Base-by-base conservation (phyloP, 2,113 vertebrate genomes). In the Eulemur rufifrons region DNA sequence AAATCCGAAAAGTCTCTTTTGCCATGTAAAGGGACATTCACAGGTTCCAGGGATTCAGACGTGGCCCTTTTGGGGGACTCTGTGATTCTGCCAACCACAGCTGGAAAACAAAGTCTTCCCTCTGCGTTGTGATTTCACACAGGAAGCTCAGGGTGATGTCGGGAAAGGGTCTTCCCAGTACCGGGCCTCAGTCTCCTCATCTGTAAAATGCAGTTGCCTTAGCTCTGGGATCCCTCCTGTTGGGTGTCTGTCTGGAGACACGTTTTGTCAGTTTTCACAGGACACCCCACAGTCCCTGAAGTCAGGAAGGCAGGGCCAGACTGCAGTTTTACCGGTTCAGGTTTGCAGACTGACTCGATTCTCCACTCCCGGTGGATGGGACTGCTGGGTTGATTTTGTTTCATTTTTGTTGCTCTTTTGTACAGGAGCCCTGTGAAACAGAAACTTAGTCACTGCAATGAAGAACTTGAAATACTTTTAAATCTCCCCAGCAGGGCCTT, bases 251-350 rank as follows among this genome's bases (percentile, higher is more conserved):
- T 47, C 6, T 23, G 59, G 17, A 37, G 11, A 10, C 18, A 20
- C 1, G 64, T 27, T 23, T 2, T 27, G 42, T 32, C 32, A 18
- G 20, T 10, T n/a, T 42, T 66, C n/a, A 25, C 34, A 11, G 37
- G 39, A 42, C 52, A 42, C 37, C 73, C 20, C 23, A 0, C 34
- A 2, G 21, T 29, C n/a, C 71, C 66, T 1, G 52, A 78, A 42
- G 73, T 34, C 37, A 17, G 47, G 11, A 15, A 7, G 1, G 29
- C 0, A 8, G 64, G n/a, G 37, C 20, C 5, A 20, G 42, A 6
- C 54, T 39, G 23, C 14, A 3, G 71, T 3, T 56, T 61, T 3
- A 13, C 37, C 23, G 23, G 17, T 20, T 0, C 0, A n/a, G 17
- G 59, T 37, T 23, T 29, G 20, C 34, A 1, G 25, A 32, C 13